Conservation (phyloP, 2,888 invertebrate species). For the Entomobrya proxima region DNA sequence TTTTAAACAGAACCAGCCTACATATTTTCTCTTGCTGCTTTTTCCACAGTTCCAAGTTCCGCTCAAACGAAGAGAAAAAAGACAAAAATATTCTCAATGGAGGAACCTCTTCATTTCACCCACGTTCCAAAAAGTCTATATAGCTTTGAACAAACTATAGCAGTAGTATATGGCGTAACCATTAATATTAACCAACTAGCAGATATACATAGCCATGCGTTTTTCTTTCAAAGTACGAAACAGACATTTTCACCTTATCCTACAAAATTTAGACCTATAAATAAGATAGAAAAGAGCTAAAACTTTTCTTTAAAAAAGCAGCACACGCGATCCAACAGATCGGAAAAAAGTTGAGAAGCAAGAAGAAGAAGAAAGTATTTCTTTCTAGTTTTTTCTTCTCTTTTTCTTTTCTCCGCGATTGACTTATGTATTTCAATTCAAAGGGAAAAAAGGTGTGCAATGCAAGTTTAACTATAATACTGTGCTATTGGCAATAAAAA, state of each 20-base stretch:
- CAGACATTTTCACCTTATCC: neutral
- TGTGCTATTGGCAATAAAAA: slow-evolving; percentile 59
- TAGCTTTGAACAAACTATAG: slow-evolving; percentile 14
- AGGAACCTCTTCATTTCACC: slow-evolving; percentile 67
- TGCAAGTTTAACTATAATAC: slow-evolving; percentile 54
- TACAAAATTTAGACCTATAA: neutral
- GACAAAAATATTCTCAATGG: slow-evolving; percentile 68
- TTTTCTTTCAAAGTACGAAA: neutral
- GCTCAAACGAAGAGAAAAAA: slow-evolving; percentile 65
- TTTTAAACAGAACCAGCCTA: slow-evolving; percentile 24
- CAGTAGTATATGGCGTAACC: neutral
- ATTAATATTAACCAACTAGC: neutral
- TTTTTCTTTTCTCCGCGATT: slow-evolving; percentile 54
- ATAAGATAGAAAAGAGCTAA: slow-evolving; percentile 14
- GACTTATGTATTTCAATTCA: slow-evolving; percentile 67
- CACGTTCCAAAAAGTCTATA: slow-evolving; percentile 57
- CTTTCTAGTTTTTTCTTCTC: slow-evolving; percentile 8
- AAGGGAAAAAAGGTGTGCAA: slow-evolving; percentile 63
- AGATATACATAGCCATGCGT: neutral
- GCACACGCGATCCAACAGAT: slow-evolving; percentile 62
- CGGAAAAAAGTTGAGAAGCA: slow-evolving; percentile 66
- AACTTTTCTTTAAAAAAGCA: slow-evolving; percentile 41
- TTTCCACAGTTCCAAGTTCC: slow-evolving; percentile 54
- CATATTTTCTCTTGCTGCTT: slow-evolving; percentile 18
- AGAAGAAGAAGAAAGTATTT: slow-evolving; percentile 52